Percentiles rank a stretch among this genome's conserved stretches.
Evolutionary conservation across 2,797 vertebrate genomes (phyloP).

Genomic region (Coracias cyanogaster): DNA sequence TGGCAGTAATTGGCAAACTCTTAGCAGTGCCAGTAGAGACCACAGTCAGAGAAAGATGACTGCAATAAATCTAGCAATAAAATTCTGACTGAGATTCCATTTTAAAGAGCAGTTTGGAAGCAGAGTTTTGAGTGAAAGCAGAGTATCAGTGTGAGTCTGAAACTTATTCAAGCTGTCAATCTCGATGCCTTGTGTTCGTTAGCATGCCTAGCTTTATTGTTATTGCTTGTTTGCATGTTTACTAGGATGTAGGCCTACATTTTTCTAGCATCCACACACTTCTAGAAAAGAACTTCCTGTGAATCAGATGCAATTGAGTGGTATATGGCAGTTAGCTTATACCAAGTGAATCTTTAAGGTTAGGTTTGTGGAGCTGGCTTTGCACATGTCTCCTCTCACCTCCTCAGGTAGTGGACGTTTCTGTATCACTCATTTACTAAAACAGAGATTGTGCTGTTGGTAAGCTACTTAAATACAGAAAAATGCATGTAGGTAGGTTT

Average conservation of each 20-base stretch:
- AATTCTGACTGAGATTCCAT: background rate
- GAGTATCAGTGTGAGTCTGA: slow-evolving; percentile 70
- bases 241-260: background rate
- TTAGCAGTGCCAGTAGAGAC: background rate
- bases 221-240: slow-evolving; percentile 28
- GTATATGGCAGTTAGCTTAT: background rate
- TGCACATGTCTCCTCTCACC: background rate
- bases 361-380: background rate
- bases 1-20: background rate
- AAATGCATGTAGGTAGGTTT: background rate
- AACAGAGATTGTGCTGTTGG: background rate
- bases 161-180: slow-evolving; percentile 74
- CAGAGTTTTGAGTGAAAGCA: slow-evolving; percentile 60
- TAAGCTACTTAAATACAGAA: slow-evolving; percentile 43
- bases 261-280: background rate
- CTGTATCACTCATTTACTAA: background rate
- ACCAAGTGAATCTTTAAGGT: background rate
- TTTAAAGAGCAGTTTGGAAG: slow-evolving; percentile 41
- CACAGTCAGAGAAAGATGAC: background rate
- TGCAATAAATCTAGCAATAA: background rate
- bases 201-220: slow-evolving; percentile 19
- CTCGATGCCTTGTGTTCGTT: slow-evolving; percentile 61
- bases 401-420: background rate
- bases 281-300: background rate
- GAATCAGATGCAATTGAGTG: background rate